Evolutionary conservation across 2,113 vertebrate species (phyloP).

Genomic region (Strigops habroptila): DNA sequence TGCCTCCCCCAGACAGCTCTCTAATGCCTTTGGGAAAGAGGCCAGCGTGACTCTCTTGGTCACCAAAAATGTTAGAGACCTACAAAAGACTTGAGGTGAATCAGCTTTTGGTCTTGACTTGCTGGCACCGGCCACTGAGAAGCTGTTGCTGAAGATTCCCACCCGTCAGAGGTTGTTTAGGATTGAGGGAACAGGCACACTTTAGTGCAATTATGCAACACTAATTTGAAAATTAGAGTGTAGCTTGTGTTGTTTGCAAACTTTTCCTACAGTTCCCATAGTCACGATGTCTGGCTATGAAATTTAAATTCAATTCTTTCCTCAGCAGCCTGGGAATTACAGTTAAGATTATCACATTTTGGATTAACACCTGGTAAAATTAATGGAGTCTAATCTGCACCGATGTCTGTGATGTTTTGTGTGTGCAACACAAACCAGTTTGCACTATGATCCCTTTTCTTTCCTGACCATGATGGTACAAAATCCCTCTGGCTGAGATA

Average conservation of each 20-base stretch:
- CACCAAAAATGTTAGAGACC: background rate
- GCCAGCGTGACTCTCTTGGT: background rate
- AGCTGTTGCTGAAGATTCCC: background rate
- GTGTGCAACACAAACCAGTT: background rate
- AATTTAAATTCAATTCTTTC: background rate
- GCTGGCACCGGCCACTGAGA: background rate
- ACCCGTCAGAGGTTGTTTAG: background rate
- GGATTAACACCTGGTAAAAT: background rate
- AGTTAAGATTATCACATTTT: background rate
- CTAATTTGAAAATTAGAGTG: background rate
- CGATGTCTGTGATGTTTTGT: background rate
- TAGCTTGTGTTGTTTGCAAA: background rate
- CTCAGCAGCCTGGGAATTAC: background rate
- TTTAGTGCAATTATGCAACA: background rate
- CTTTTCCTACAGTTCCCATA: background rate
- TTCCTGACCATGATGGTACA: background rate
- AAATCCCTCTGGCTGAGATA: background rate
- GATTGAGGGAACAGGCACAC: background rate
- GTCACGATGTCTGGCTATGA: background rate
- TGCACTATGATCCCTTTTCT: background rate
- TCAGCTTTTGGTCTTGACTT: background rate
- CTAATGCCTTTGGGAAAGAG: background rate
- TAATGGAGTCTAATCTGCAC: background rate
- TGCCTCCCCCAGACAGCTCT: background rate
- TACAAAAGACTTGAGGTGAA: background rate